Conservation (phyloP, 1,140 invertebrate genomes). For the Callitettix versicolor region DNA sequence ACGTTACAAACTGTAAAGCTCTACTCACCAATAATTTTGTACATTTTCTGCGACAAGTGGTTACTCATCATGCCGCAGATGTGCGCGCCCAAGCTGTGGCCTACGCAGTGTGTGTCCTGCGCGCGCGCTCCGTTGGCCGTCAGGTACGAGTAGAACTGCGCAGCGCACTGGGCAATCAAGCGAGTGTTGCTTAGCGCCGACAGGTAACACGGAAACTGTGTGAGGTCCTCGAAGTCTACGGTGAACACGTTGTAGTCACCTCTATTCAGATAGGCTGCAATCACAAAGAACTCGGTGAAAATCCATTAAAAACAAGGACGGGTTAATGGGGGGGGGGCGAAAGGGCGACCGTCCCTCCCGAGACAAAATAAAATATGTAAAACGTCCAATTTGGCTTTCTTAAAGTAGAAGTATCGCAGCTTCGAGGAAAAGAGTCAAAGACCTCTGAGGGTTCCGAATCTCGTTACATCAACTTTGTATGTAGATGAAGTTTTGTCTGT, state of each 20-base stretch:
- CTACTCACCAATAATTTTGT: constrained; percentile 31
- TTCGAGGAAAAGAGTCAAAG: too few relatives aligned
- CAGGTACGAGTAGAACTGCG: constrained; percentile 50
- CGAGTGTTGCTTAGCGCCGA: constrained; percentile 43
- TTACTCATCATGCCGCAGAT: constrained; percentile 35
- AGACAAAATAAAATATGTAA: too few relatives aligned
- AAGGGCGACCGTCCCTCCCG: too few relatives aligned
- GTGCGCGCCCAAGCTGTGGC: constrained; percentile 39
- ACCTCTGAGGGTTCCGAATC: too few relatives aligned
- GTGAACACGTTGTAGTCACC: constrained; percentile 66
- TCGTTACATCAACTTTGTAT: too few relatives aligned
- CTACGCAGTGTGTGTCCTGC: constrained; percentile 29
- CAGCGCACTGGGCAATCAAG: constrained; percentile 38
- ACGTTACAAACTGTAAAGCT: too few relatives aligned
- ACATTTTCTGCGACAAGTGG: constrained; percentile 27
- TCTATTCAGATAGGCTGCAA: constrained; percentile 50
- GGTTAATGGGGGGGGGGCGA: too few relatives aligned
- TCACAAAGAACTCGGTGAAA: too few relatives aligned
- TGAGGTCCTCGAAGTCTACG: constrained; percentile 56
- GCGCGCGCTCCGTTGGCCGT: constrained; percentile 38
- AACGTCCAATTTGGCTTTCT: too few relatives aligned
- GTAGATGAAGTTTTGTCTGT: too few relatives aligned
- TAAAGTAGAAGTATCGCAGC: too few relatives aligned
- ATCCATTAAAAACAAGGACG: too few relatives aligned
- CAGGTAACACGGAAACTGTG: constrained; percentile 57